Conservation (phyloP, 2,113 vertebrate genomes). For the Cinclus cinclus region DNA sequence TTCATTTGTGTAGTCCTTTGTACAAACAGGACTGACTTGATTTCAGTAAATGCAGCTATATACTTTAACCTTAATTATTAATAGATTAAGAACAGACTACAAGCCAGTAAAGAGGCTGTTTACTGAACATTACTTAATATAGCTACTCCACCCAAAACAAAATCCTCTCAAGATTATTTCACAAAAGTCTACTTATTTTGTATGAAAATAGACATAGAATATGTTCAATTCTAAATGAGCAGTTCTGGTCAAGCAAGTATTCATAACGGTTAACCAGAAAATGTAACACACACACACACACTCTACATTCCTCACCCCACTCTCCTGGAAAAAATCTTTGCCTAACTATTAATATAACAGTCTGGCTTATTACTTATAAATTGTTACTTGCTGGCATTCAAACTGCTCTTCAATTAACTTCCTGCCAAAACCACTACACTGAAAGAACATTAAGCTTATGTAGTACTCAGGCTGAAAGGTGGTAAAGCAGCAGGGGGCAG, state of each 20-base stretch:
- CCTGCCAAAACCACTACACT: neutral
- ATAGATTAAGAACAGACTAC: neutral
- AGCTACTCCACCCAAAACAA: neutral
- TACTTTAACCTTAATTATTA: neutral
- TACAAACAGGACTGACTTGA: neutral
- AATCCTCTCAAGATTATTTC: neutral
- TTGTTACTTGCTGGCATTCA: neutral
- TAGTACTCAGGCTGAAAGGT: neutral
- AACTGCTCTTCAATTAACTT: neutral
- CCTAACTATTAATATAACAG: neutral
- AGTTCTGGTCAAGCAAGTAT: neutral
- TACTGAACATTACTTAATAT: neutral
- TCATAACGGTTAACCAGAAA: neutral
- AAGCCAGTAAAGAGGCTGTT: neutral
- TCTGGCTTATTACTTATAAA: neutral
- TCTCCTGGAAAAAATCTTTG: neutral
- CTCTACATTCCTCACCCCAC: neutral
- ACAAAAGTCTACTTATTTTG: neutral
- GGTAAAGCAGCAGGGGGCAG: neutral
- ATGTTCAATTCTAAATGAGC: neutral
- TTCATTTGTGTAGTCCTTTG: neutral
- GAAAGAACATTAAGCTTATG: neutral
- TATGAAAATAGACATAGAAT: neutral
- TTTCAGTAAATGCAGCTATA: neutral
- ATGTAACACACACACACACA: neutral